Evolutionary conservation across 2,113 vertebrate genomes (phyloP), one percentile per base, ranked within the genome.

Genomic region (Dinomys branickii): DNA sequence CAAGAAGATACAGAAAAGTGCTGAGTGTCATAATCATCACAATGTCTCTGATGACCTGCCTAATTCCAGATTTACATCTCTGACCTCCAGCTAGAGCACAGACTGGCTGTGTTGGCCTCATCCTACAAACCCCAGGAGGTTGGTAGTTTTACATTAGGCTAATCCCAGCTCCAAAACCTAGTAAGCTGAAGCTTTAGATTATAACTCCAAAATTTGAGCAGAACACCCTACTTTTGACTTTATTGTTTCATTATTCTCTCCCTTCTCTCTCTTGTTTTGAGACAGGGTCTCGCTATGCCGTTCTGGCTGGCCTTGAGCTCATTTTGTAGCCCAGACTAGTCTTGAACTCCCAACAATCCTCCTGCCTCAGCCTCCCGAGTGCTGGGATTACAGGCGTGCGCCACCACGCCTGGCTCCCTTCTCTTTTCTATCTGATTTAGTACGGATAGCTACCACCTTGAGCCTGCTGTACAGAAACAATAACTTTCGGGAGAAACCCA

Each of bases 401-500:
- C n/a, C n/a, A n/a, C n/a, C n/a, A n/a, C n/a, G n/a, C n/a, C n/a
- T n/a, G n/a, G 16, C 19, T 90, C 26, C 7, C 20, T 71, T 90
- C 35, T 63, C 33, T 96, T 81, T 96, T 91, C 78, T 83, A 73
- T 86, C 41, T 86, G 59, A 95, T 59, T 82, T 14, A 94, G 38
- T 90, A 78, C 0, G 44, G 59, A 10, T 86, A 97, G 91, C 9
- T 52, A 90, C 38, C 22, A 71, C 56, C 63, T 95, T 82, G 30
- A 86, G 69, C 81, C 35, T 94, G 8, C 1, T 35, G 11, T 82
- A 88, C 35, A 95, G 54, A 90, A 94, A 90, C 14, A 63, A 52
- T 19, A 44, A 50, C n/a, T 94, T 75, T 88, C 61, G 82, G 30
- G 84, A 81, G 92, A 97, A 97, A 93, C 80, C 50, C n/a, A 94